Base-by-base conservation (phyloP, 2,113 vertebrate species). In the Tautogolabrus adspersus region DNA sequence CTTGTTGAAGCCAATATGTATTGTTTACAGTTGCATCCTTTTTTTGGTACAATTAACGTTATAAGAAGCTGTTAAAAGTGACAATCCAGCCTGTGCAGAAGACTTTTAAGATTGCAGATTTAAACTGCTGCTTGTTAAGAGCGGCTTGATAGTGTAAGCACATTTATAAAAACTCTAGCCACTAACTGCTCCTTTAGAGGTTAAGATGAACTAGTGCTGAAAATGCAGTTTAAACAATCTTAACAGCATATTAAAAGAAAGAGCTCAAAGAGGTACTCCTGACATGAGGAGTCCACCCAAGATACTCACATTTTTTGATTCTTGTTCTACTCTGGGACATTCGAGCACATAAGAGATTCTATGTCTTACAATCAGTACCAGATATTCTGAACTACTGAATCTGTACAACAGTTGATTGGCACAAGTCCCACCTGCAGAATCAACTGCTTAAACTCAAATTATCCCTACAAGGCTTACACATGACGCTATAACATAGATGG, bases 201-300 rank as follows among this genome's bases (percentile, higher is more conserved):
- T 74, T 83, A 62, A 81, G 58, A 75, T 76, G 21, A 69, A 76
- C 58, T 76, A 80, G 72, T 79, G 65, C 61, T 72, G 59, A 57
- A 85, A 81, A 79, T 56, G 77, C 23, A 44, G 66, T 77, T 87
- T 72, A 87, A 90, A 88, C 59, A 81, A 82, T 56, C 75, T 65
- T 83, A 86, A 77, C 65, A 46, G 30, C 49, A 65, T 78, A 69
- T 69, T 47, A 69, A 77, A 72, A 56, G 15, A 60, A 71, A 61
- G 13, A 49, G 30, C 40, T 66, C 58, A 8, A 66, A 26, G 15
- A 69, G 59, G 66, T 55, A 22, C 52, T 64, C 16, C 23, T 30
- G 60, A 72, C 11, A 54, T 10, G 40, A 42, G 40, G 40, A 42
- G 40, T 42, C 10, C 38, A 40, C 38, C 10, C 3, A 68, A 75